A percentile compares a stretch with the other conserved stretches of the same genome.
phyloP scores from a whole-genome alignment of 2,113 vertebrate species.

The Melanostigma gelatinosum region DNA sequence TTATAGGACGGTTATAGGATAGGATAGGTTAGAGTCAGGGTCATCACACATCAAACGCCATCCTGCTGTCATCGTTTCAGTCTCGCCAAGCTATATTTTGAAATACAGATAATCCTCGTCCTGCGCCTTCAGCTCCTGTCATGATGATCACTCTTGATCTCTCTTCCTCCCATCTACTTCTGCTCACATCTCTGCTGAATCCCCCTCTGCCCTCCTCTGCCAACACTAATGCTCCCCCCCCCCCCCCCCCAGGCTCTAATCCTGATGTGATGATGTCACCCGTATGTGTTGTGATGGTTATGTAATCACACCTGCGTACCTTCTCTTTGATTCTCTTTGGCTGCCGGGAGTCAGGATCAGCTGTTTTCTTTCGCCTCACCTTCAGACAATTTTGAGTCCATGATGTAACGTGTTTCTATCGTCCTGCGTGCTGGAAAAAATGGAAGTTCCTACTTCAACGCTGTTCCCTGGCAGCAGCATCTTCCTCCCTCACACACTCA shows the following conservation, averaged over 20 bases:
- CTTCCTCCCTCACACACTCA: slow-evolving; percentile 42
- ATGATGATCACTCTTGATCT: slow-evolving; percentile 34
- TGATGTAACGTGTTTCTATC: slow-evolving; percentile 16
- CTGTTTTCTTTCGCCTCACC: slow-evolving; percentile 25
- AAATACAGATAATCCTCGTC: slow-evolving; percentile 49
- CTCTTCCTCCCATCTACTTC: slow-evolving; percentile 20
- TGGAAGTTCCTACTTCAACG: slow-evolving; percentile 32
- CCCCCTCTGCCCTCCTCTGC: slow-evolving; percentile 22
- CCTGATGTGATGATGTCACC: slow-evolving; percentile 75
- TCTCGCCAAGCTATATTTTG: slow-evolving; percentile 23
- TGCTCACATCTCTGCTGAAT: slow-evolving; percentile 1
- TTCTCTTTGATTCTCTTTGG: slow-evolving; percentile 38
- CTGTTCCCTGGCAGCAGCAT: slow-evolving; percentile 85
- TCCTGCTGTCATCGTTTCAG: slow-evolving; percentile 32
- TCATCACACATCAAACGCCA: slow-evolving; percentile 21
- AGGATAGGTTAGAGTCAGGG: slow-evolving; percentile 34
- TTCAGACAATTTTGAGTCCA: slow-evolving; percentile 36
- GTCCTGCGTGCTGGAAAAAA: slow-evolving; percentile 24
- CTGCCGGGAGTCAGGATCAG: slow-evolving; percentile 25
- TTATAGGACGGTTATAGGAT: neutral
- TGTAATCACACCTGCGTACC: slow-evolving; percentile 71
- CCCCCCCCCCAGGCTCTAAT: slow-evolving; percentile 66
- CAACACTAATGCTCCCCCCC: slow-evolving; percentile 42
- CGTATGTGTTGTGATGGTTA: slow-evolving; percentile 66
- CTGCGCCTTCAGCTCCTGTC: slow-evolving; percentile 35